Conservation (phyloP, 2,888 invertebrate genomes). For the Euzetes globulus region DNA sequence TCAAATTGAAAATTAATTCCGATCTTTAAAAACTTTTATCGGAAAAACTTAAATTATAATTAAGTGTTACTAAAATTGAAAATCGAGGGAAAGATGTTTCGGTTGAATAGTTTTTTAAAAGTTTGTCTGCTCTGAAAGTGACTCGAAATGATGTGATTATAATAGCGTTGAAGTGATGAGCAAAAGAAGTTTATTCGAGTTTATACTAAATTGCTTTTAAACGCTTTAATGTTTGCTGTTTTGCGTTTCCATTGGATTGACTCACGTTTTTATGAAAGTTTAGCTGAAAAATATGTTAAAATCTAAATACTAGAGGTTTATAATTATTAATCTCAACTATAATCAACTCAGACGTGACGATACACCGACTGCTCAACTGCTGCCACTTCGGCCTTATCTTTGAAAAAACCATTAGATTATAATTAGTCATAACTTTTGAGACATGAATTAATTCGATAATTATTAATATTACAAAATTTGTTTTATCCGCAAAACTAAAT, state of each 20-base stretch:
- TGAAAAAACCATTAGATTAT: not conserved
- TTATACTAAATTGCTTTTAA: slow-evolving; percentile 6
- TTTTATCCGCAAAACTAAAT: not conserved
- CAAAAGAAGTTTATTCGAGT: not conserved
- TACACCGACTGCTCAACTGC: not conserved
- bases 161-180: slow-evolving; percentile 3
- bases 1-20: no score
- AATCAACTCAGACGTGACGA: slow-evolving; percentile 10
- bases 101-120: not conserved
- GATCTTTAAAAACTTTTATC: not conserved
- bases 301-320: not conserved
- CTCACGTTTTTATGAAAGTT: not conserved
- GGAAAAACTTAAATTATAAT: not conserved
- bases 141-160: slow-evolving; percentile 2
- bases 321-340: slow-evolving; percentile 9
- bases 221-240: not conserved
- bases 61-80: not conserved
- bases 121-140: not conserved
- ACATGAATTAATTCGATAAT: not conserved
- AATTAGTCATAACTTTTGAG: not conserved
- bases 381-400: not conserved
- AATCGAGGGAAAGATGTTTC: not conserved
- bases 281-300: not conserved
- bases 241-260: not conserved
- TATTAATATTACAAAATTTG: not conserved